phyloP scores from a whole-genome alignment of 2,797 vertebrate genomes.

The Phalanger gymnotis region DNA sequence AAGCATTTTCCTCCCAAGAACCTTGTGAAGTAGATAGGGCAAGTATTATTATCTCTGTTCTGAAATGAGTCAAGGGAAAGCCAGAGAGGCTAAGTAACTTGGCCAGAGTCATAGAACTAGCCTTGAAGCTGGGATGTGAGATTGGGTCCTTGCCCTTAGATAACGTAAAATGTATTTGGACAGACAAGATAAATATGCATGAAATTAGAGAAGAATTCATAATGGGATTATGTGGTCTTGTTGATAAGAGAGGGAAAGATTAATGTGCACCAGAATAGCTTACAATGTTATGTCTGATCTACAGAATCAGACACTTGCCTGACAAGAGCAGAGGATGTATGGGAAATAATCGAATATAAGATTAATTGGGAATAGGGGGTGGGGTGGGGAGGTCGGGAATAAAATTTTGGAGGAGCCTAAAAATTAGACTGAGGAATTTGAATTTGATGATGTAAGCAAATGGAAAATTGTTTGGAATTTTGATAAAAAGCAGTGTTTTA shows the following conservation, averaged over 20 bases:
- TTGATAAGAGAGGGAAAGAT: conserved; percentile 16
- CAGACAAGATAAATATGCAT: neutral
- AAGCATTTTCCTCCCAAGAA: neutral
- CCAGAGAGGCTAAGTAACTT: neutral
- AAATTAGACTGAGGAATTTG: neutral
- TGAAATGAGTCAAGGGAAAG: neutral
- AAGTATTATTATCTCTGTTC: neutral
- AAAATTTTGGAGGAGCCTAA: neutral
- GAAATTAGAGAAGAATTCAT: neutral
- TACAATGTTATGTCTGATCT: neutral
- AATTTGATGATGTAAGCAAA: neutral
- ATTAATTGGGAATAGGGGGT: neutral
- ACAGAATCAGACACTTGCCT: neutral
- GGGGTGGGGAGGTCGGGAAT: neutral
- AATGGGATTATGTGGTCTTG: neutral
- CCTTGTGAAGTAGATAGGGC: neutral
- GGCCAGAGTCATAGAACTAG: neutral
- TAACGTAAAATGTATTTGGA: conserved; percentile 15
- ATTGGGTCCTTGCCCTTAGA: neutral
- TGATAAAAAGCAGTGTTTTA: neutral
- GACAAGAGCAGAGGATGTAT: neutral
- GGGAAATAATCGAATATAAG: neutral
- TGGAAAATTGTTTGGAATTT: neutral
- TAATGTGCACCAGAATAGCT: neutral
- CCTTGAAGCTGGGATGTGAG: neutral